phyloP scores from a whole-genome alignment of 2,113 vertebrate species.

The Brachirus orientalis region DNA sequence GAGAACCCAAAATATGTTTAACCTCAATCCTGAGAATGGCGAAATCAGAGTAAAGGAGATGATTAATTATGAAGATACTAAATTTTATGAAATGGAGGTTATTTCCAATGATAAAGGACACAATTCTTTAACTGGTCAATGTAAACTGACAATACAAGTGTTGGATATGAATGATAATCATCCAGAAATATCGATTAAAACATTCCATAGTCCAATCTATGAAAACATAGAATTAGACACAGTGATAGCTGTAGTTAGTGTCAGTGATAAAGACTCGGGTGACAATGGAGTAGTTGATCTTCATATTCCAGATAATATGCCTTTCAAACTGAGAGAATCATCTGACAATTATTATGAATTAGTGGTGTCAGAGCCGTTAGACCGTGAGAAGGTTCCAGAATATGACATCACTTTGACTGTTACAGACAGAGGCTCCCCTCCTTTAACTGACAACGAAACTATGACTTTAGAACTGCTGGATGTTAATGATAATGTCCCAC shows the following conservation, averaged over 20 bases:
- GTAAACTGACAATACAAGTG: slow-evolving; percentile 74
- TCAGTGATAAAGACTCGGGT: slow-evolving; percentile 77
- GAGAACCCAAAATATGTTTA: slow-evolving; percentile 73
- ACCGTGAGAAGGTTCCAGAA: slow-evolving; percentile 74
- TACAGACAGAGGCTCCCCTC: slow-evolving; percentile 66
- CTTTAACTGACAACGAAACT: slow-evolving; percentile 66
- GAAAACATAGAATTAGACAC: slow-evolving; percentile 64
- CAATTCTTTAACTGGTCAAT: slow-evolving; percentile 63
- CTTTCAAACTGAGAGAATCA: slow-evolving; percentile 73
- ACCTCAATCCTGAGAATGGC: slow-evolving; percentile 75
- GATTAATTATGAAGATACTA: slow-evolving; percentile 82
- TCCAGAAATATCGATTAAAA: slow-evolving; percentile 78
- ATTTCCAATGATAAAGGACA: slow-evolving; percentile 71
- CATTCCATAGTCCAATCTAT: slow-evolving; percentile 67
- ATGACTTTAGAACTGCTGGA: slow-evolving; percentile 66
- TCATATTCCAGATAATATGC: slow-evolving; percentile 60
- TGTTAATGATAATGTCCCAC: slow-evolving; percentile 56
- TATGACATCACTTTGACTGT: slow-evolving; percentile 74
- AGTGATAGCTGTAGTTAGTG: slow-evolving; percentile 75
- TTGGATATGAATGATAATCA: slow-evolving; percentile 81
- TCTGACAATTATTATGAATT: slow-evolving; percentile 78
- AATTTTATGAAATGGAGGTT: slow-evolving; percentile 70
- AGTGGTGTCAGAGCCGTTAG: slow-evolving; percentile 72
- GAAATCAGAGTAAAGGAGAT: slow-evolving; percentile 73
- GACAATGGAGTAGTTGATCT: slow-evolving; percentile 75